Evolutionary conservation across 2,113 vertebrate genomes (phyloP).

Genomic region (Colius striatus): DNA sequence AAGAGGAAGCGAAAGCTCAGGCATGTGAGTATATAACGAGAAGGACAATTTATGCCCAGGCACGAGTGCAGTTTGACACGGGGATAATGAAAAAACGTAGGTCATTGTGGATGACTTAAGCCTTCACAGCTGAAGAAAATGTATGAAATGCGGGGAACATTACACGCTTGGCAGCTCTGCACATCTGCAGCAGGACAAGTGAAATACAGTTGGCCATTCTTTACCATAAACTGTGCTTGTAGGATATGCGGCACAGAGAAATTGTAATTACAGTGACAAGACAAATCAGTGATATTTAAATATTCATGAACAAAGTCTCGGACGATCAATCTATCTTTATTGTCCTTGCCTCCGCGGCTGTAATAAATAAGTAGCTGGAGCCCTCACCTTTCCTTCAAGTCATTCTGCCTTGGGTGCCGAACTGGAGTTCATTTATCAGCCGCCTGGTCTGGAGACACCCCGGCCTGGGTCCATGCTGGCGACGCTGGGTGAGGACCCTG

Average conservation of each 20-base stretch:
- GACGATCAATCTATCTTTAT: slow-evolving; percentile 89
- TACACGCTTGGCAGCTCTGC: slow-evolving; percentile 87
- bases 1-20: slow-evolving; percentile 75
- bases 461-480: neutral
- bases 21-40: slow-evolving; percentile 90
- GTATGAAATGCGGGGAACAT: slow-evolving; percentile 96
- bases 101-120: slow-evolving; percentile 98
- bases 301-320: slow-evolving; percentile 87
- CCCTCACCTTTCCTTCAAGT: slow-evolving; percentile 74
- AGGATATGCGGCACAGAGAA: slow-evolving; percentile 83
- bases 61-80: slow-evolving; percentile 93
- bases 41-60: slow-evolving; percentile 98
- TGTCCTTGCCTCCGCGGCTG: slow-evolving; percentile 81
- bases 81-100: slow-evolving; percentile 99
- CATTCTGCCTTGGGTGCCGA: slow-evolving; percentile 18
- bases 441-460: neutral
- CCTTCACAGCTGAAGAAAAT: slow-evolving; percentile 92
- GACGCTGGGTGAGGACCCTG: neutral
- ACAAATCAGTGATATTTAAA: slow-evolving; percentile 90
- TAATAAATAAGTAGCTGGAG: slow-evolving; percentile 83
- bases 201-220: slow-evolving; percentile 88
- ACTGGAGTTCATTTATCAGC: slow-evolving; percentile 44
- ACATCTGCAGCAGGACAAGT: slow-evolving; percentile 83
- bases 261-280: slow-evolving; percentile 90
- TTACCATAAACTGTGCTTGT: slow-evolving; percentile 84